A percentile compares a stretch with the other conserved stretches of the same genome.
These are phyloP conservation scores for Elmis aenea DNA, from an alignment of 2,888 invertebrate species.

Conservation along the genomic window DNA sequence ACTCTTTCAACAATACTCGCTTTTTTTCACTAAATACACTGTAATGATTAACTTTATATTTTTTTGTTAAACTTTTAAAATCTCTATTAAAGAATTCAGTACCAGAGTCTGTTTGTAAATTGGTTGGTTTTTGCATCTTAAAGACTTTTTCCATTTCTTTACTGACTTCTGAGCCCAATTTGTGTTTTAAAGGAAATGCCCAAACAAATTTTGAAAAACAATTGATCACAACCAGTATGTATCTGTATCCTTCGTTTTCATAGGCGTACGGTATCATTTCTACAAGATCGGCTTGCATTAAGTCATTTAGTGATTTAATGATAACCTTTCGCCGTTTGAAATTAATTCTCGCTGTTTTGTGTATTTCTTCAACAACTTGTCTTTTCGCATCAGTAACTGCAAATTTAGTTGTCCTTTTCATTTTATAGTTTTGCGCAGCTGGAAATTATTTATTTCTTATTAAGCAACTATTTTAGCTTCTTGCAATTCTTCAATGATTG, in stretches of 20 bases:
- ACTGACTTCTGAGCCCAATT: slow-evolving; percentile 27
- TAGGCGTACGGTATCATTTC: slow-evolving; percentile 33
- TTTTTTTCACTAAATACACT: slow-evolving; percentile 14
- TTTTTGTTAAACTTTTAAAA: slow-evolving; percentile 25
- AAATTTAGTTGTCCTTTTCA: too few relatives aligned
- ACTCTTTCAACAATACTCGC: too few relatives aligned
- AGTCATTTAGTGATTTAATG: slow-evolving; percentile 36
- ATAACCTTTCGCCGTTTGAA: slow-evolving; percentile 32
- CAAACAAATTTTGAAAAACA: too few relatives aligned
- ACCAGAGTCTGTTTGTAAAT: too few relatives aligned
- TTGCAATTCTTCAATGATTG: slow-evolving; percentile 34
- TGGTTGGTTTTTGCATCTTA: slow-evolving; percentile 30
- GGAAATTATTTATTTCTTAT: slow-evolving; percentile 12
- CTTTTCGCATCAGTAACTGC: too few relatives aligned
- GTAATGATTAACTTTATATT: slow-evolving; percentile 22
- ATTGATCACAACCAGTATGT: slow-evolving; percentile 35
- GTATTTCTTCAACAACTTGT: slow-evolving; percentile 28
- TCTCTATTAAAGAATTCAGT: too few relatives aligned
- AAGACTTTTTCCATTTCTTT: slow-evolving; percentile 29
- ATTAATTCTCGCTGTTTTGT: slow-evolving; percentile 35
- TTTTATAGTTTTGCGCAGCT: too few relatives aligned
- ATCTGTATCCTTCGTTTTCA: slow-evolving; percentile 33
- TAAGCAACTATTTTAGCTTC: slow-evolving; percentile 22
- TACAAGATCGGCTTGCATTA: slow-evolving; percentile 43
- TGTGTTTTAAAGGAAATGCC: slow-evolving; percentile 33